phyloP scores from a whole-genome alignment of 1,140 invertebrate species.

The Sogatella furcifera region DNA sequence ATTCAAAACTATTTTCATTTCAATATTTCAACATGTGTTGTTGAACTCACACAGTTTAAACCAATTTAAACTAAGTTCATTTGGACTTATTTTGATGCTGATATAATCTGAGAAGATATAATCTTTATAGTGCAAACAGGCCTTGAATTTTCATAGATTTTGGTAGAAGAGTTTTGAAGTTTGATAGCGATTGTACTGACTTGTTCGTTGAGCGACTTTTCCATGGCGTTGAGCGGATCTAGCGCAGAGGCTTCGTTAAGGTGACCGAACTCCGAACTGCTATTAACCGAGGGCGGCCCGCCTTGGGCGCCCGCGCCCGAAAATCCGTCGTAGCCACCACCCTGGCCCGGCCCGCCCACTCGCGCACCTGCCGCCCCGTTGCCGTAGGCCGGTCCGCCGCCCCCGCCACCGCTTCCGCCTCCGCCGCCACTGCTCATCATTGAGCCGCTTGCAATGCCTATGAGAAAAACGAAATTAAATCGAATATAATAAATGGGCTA shows the following conservation, averaged over 20 bases:
- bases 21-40: too few species aligned
- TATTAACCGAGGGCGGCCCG: too few species aligned
- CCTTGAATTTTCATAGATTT: too few species aligned
- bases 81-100: too few species aligned
- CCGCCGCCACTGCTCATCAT: conserved; percentile 53
- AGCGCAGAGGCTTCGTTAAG: conserved; percentile 74
- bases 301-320: conserved; percentile 40
- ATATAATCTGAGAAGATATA: too few species aligned
- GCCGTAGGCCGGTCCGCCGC: conserved; percentile 30
- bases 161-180: too few species aligned
- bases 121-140: too few species aligned
- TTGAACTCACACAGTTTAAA: too few species aligned
- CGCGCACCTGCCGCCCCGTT: conserved; percentile 16
- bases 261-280: conserved; percentile 48
- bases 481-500: too few species aligned
- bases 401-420: background rate
- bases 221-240: conserved; percentile 83
- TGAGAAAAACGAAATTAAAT: too few species aligned
- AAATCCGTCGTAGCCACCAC: conserved; percentile 40
- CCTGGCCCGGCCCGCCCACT: background rate
- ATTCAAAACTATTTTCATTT: too few species aligned
- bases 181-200: conserved; percentile 37
- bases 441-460: conserved; percentile 67
- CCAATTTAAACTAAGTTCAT: too few species aligned
- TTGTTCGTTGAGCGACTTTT: conserved; percentile 82